Evolutionary conservation across 2,113 vertebrate species (phyloP).

Genomic region (Paedocypris sp.): DNA sequence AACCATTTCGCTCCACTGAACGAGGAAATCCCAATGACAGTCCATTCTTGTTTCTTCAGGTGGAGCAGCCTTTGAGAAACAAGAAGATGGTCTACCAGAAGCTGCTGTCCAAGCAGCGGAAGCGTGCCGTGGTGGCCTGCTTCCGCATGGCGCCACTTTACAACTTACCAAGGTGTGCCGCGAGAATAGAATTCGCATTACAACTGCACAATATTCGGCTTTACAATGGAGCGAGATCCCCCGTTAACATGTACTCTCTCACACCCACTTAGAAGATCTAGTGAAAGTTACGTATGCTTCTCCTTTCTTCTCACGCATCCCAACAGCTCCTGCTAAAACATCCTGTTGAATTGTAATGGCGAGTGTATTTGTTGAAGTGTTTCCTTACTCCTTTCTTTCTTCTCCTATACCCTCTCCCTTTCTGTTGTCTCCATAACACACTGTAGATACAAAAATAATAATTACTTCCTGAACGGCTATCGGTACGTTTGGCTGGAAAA

Average conservation of each 20-base stretch:
- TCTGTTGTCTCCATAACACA: slow-evolving; percentile 77
- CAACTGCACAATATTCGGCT: slow-evolving; percentile 33
- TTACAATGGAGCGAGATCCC: slow-evolving; percentile 26
- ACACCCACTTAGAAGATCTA: neutral
- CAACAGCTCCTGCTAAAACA: neutral
- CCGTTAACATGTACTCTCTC: slow-evolving; percentile 6
- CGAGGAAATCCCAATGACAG: no score
- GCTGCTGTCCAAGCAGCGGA: slow-evolving; percentile 93
- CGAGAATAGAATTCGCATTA: neutral
- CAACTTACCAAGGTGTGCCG: slow-evolving; percentile 83
- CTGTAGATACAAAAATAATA: slow-evolving; percentile 99
- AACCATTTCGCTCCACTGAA: no score
- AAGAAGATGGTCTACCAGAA: slow-evolving; percentile 90
- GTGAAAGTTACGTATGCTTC: slow-evolving; percentile 21
- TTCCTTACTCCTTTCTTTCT: slow-evolving; percentile 23
- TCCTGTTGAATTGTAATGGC: neutral
- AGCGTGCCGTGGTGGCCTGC: slow-evolving; percentile 94
- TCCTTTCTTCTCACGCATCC: slow-evolving; percentile 20
- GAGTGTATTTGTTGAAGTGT: neutral
- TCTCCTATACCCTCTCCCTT: slow-evolving; percentile 59
- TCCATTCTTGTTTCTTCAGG: slow-evolving; percentile 59
- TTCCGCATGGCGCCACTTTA: slow-evolving; percentile 97
- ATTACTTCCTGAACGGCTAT: slow-evolving; percentile 99
- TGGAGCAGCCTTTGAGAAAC: slow-evolving; percentile 87
- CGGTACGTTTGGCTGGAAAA: slow-evolving; percentile 99